These are phyloP conservation scores for Orchesellides sinensis DNA, from an alignment of 2,888 invertebrate species.

Conservation along the genomic window DNA sequence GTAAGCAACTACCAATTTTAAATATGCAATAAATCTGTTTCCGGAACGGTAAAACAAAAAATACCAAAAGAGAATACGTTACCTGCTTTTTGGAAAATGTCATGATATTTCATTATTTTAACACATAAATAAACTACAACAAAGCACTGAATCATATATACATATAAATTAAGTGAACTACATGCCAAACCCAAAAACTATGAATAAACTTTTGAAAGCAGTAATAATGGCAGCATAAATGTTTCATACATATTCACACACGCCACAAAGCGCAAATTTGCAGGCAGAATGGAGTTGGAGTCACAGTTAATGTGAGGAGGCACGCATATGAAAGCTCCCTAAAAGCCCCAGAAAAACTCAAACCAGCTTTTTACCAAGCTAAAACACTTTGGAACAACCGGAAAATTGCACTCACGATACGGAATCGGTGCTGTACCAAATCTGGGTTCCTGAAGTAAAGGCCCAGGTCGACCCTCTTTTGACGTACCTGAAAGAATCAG, in stretches of 20 bases:
- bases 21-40: constrained; percentile 60
- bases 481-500: constrained; percentile 69
- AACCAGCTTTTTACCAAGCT: constrained; percentile 10
- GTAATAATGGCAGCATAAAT: not conserved
- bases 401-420: constrained; percentile 78
- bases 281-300: not conserved
- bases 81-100: too few relatives aligned
- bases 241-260: not conserved
- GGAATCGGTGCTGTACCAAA: constrained; percentile 92
- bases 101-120: too few relatives aligned
- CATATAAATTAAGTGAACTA: not conserved
- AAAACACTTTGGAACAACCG: constrained; percentile 52
- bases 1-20: constrained; percentile 58
- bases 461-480: constrained; percentile 83
- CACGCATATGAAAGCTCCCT: constrained; percentile 41
- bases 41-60: constrained; percentile 20
- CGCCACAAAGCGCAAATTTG: not conserved
- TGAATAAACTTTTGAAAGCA: too few relatives aligned
- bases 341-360: constrained; percentile 13
- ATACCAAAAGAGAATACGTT: not conserved
- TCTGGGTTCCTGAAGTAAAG: constrained; percentile 91
- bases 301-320: constrained; percentile 35
- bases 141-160: not conserved
- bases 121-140: too few relatives aligned
- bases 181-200: constrained; percentile 2